Percentiles rank a stretch among this genome's conserved stretches.
Evolutionary conservation across 2,888 invertebrate species (phyloP).

Genomic region (Drosophila subsilvestris): DNA sequence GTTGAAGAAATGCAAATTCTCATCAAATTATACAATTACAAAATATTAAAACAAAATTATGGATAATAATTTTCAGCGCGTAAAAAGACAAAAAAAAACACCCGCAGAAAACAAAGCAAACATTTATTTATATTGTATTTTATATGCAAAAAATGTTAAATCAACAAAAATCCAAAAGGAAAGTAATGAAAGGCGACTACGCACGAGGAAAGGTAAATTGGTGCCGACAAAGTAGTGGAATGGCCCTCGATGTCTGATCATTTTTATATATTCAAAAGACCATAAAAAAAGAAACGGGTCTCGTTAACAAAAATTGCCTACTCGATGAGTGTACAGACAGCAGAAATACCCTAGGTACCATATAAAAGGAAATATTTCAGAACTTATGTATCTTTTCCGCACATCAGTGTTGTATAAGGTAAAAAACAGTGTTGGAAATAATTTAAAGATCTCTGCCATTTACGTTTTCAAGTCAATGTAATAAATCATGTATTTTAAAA

Average conservation of each 20-base stretch:
- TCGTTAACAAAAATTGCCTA: conserved; percentile 3
- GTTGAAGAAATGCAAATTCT: conserved; percentile 60
- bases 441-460: no score
- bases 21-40: conserved; percentile 78
- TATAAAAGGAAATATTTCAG: not conserved
- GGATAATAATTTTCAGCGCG: conserved; percentile 70
- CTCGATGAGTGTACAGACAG: not conserved
- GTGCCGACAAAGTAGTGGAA: conserved; percentile 69
- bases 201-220: conserved; percentile 59
- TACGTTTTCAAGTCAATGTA: not conserved
- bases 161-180: conserved; percentile 51
- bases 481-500: not conserved
- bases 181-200: conserved; percentile 44
- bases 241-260: conserved; percentile 49
- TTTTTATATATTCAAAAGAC: conserved; percentile 73
- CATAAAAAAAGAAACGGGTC: conserved; percentile 66
- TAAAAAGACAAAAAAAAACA: conserved; percentile 1
- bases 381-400: not conserved
- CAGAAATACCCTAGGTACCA: conserved; percentile 19
- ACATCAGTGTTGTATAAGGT: not conserved
- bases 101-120: conserved; percentile 16
- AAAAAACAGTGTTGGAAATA: not conserved
- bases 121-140: conserved; percentile 43
- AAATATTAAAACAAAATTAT: conserved; percentile 76
- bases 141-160: conserved; percentile 71